Percentiles rank a stretch among this genome's conserved stretches.
Conservation (phyloP, 2,797 vertebrate species). For the Tiaroga cobitis region DNA sequence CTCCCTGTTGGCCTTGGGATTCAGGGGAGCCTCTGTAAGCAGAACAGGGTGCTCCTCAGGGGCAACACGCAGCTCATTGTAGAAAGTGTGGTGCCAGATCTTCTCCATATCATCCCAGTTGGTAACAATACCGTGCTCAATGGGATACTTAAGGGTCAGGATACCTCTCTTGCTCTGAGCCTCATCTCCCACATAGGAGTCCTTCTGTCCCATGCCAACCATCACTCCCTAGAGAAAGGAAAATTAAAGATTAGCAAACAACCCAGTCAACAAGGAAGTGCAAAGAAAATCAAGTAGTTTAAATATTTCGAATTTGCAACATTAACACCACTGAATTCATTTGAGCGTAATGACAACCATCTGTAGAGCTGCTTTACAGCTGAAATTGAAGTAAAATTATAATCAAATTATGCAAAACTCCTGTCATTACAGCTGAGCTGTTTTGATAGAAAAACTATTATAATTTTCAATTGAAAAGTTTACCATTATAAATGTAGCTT, state of each 20-base stretch:
- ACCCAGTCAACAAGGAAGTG: neutral
- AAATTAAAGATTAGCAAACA: neutral
- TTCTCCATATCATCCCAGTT: constrained; percentile 91
- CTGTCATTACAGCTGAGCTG: neutral
- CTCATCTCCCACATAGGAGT: constrained; percentile 96
- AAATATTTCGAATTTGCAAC: neutral
- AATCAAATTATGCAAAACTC: neutral
- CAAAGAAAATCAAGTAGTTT: neutral
- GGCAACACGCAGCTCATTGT: constrained; percentile 95
- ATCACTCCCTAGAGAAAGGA: constrained; percentile 86
- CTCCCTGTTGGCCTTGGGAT: constrained; percentile 91
- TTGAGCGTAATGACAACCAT: neutral
- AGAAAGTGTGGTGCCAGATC: constrained; percentile 94
- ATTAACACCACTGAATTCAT: neutral
- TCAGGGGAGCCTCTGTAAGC: constrained; percentile 93
- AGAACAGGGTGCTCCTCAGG: constrained; percentile 98
- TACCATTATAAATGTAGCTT: neutral
- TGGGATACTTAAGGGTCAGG: constrained; percentile 96
- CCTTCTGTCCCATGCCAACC: constrained; percentile 99
- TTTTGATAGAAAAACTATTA: neutral
- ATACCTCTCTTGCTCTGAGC: constrained; percentile 99
- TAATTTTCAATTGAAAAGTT: neutral
- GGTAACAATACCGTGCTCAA: constrained; percentile 92
- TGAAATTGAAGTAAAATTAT: neutral
- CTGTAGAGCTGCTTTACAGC: too few relatives aligned